These are phyloP conservation scores for Notolabrus celidotus DNA, from an alignment of 2,797 vertebrate genomes.

Conservation along the genomic window DNA sequence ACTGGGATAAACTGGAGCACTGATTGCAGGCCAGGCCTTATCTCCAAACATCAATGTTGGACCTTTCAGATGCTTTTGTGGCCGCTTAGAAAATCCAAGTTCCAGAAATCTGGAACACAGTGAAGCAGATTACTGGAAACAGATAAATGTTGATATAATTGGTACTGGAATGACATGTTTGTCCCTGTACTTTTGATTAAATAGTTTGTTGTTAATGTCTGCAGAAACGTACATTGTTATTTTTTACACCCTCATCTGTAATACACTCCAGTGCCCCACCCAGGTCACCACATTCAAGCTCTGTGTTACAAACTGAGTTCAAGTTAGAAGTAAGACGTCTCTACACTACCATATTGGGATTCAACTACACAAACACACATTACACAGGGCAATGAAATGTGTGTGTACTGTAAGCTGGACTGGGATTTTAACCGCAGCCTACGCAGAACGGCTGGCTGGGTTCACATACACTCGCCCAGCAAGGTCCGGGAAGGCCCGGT, in stretches of 20 bases:
- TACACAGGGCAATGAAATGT: conserved; percentile 38
- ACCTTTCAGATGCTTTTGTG: neutral
- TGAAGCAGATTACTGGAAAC: neutral
- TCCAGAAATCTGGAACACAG: neutral
- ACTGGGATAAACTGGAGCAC: neutral
- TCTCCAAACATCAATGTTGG: neutral
- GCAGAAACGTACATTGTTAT: too few species aligned
- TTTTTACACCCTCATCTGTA: neutral
- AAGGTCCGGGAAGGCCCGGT: conserved; percentile 33
- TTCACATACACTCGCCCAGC: conserved; percentile 35
- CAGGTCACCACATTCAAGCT: conserved; percentile 7
- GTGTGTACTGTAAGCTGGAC: conserved; percentile 51
- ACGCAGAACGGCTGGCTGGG: conserved; percentile 62
- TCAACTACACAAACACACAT: conserved; percentile 18
- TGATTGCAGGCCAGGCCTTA: neutral
- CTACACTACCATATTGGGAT: neutral
- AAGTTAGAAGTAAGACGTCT: too few species aligned
- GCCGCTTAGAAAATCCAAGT: neutral
- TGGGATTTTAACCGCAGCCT: conserved; percentile 67
- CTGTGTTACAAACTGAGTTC: too few species aligned
- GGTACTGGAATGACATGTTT: neutral
- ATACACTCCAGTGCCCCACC: neutral
- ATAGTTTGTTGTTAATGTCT: too few species aligned
- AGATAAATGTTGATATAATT: neutral
- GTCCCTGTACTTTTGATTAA: neutral